Conservation (phyloP, 1,140 invertebrate species). For the Delia radicum region DNA sequence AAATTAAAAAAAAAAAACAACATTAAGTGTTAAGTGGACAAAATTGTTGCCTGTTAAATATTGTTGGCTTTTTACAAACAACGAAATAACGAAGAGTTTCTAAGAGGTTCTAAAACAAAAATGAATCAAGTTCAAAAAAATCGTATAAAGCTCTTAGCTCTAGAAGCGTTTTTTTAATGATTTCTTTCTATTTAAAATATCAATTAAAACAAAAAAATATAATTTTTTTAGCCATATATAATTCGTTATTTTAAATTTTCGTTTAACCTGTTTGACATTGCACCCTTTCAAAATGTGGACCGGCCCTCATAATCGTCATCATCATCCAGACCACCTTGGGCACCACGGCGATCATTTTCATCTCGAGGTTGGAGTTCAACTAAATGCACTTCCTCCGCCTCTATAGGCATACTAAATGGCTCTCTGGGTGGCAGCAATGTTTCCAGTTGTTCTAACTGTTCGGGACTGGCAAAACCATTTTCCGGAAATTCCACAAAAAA, state of each 20-base stretch:
- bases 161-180: background rate
- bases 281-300: slow-evolving; percentile 45
- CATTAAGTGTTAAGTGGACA: too few species aligned
- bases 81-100: too few species aligned
- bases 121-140: background rate
- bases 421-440: slow-evolving; percentile 68
- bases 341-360: slow-evolving; percentile 63
- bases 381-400: slow-evolving; percentile 82
- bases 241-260: background rate
- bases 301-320: slow-evolving; percentile 43
- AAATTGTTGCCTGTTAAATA: too few species aligned
- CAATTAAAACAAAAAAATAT: background rate
- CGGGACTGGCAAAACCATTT: slow-evolving; percentile 73
- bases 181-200: background rate
- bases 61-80: too few species aligned
- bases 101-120: too few species aligned
- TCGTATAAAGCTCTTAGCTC: background rate
- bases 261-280: slow-evolving; percentile 51
- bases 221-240: background rate
- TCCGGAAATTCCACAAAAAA: slow-evolving; percentile 85
- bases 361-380: slow-evolving; percentile 69
- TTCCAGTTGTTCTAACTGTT: slow-evolving; percentile 71
- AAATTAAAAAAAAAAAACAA: too few species aligned
- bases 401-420: slow-evolving; percentile 67
- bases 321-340: slow-evolving; percentile 32